Percentiles rank a stretch among this genome's conserved stretches.
These are phyloP conservation scores for Meliscaeva auricollis DNA, from an alignment of 2,888 invertebrate genomes.

Conservation along the genomic window DNA sequence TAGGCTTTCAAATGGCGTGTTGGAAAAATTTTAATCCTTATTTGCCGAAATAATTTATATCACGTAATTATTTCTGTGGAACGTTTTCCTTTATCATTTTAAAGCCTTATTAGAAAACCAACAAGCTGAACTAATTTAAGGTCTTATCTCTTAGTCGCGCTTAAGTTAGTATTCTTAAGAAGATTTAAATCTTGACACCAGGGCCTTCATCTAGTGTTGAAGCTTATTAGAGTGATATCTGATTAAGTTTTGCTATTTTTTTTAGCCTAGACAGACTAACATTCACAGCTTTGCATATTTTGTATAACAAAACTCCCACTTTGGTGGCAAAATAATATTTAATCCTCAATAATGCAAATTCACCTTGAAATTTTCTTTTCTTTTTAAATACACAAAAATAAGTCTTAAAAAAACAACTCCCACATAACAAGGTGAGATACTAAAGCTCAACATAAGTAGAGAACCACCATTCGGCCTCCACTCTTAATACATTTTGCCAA, in stretches of 20 bases:
- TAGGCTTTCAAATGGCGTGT: neutral
- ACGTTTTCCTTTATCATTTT: too few relatives aligned
- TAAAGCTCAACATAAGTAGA: conserved; percentile 2
- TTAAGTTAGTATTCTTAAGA: too few relatives aligned
- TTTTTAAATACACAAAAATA: conserved; percentile 19
- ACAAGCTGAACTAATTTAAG: too few relatives aligned
- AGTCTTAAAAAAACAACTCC: conserved; percentile 17
- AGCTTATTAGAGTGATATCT: too few relatives aligned
- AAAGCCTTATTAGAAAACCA: too few relatives aligned
- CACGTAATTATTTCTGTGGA: neutral
- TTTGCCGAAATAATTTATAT: neutral
- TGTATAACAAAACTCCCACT: conserved; percentile 6
- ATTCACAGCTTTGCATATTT: neutral
- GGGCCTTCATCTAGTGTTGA: too few relatives aligned
- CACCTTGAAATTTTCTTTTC: conserved; percentile 6
- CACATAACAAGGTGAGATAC: conserved; percentile 16
- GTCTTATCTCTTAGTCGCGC: too few relatives aligned
- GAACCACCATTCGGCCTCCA: conserved; percentile 6
- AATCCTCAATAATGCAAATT: conserved; percentile 1
- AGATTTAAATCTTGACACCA: too few relatives aligned
- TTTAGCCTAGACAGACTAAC: neutral
- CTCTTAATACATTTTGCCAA: neutral
- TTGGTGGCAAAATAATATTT: conserved; percentile 4
- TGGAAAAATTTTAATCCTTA: neutral
- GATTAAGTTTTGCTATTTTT: neutral